These are phyloP conservation scores for Synanthedon vespiformis DNA, from an alignment of 2,888 invertebrate genomes.

Conservation along the genomic window DNA sequence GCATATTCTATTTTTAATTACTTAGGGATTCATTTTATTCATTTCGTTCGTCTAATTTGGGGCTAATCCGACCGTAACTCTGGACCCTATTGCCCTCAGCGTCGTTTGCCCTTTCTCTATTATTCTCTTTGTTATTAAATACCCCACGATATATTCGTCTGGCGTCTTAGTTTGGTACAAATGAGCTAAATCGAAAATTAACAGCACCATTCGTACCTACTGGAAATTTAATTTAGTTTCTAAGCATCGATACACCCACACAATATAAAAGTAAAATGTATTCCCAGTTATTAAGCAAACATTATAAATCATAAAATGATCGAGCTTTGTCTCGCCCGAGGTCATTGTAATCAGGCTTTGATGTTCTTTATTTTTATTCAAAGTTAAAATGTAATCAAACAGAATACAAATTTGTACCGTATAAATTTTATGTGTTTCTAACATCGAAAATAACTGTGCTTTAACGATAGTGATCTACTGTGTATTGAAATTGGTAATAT, in stretches of 20 bases:
- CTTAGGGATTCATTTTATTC: constrained; percentile 30
- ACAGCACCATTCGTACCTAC: too few relatives aligned
- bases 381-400: constrained; percentile 22
- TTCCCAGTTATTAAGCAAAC: constrained; percentile 48
- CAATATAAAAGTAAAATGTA: constrained; percentile 5
- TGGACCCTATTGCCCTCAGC: constrained; percentile 22
- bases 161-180: constrained; percentile 16
- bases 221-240: background rate
- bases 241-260: background rate
- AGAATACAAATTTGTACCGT: background rate
- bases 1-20: constrained; percentile 56
- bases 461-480: too few relatives aligned
- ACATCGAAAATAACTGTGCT: background rate
- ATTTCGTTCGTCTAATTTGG: constrained; percentile 40
- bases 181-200: constrained; percentile 4
- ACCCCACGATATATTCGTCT: constrained; percentile 24
- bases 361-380: constrained; percentile 37
- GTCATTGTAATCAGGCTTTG: constrained; percentile 54
- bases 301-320: constrained; percentile 59
- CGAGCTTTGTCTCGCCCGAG: constrained; percentile 58
- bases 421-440: background rate
- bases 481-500: too few relatives aligned
- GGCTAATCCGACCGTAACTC: constrained; percentile 26
- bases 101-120: constrained; percentile 25
- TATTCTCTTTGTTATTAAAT: constrained; percentile 28